phyloP scores from a whole-genome alignment of 2,797 vertebrate genomes.

The Argyrosomus regius region DNA sequence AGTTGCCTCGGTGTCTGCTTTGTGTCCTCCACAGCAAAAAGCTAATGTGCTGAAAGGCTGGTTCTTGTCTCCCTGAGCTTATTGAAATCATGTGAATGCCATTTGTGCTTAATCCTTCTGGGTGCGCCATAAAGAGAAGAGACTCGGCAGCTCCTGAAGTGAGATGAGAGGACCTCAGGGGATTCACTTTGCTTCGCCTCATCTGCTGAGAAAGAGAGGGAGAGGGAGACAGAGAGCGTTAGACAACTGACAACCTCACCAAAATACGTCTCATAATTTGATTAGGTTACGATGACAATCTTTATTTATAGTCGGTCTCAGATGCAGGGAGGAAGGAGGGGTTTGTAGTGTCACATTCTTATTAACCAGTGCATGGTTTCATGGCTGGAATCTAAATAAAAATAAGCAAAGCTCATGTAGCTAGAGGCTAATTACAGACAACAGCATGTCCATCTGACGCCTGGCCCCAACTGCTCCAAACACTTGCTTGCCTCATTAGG shows the following conservation, averaged over 20 bases:
- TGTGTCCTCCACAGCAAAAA: slow-evolving; percentile 83
- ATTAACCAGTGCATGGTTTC: slow-evolving; percentile 73
- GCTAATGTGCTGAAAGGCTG: slow-evolving; percentile 86
- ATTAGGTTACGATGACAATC: slow-evolving; percentile 88
- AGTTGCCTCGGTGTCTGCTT: slow-evolving; percentile 79
- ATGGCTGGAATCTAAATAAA: slow-evolving; percentile 72
- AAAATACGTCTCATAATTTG: slow-evolving; percentile 86
- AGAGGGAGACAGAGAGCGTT: slow-evolving; percentile 56
- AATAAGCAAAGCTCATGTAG: slow-evolving; percentile 70
- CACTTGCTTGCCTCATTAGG: slow-evolving; percentile 76
- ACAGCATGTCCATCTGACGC: slow-evolving; percentile 75
- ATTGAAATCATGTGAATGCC: slow-evolving; percentile 88
- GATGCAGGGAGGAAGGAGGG: slow-evolving; percentile 68
- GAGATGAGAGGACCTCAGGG: slow-evolving; percentile 87
- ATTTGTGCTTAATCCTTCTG: slow-evolving; percentile 87
- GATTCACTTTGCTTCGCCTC: slow-evolving; percentile 79
- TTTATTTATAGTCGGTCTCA: slow-evolving; percentile 87
- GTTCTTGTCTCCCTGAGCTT: slow-evolving; percentile 82
- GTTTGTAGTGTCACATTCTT: slow-evolving; percentile 73
- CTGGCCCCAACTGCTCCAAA: slow-evolving; percentile 56
- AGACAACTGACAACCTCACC: slow-evolving; percentile 85
- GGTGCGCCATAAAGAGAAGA: slow-evolving; percentile 83
- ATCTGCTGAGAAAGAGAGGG: slow-evolving; percentile 69
- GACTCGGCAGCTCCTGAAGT: slow-evolving; percentile 85
- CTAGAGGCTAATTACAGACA: slow-evolving; percentile 82